Evolutionary conservation across 2,888 invertebrate genomes (phyloP).

Genomic region (Phorcus lineatus): DNA sequence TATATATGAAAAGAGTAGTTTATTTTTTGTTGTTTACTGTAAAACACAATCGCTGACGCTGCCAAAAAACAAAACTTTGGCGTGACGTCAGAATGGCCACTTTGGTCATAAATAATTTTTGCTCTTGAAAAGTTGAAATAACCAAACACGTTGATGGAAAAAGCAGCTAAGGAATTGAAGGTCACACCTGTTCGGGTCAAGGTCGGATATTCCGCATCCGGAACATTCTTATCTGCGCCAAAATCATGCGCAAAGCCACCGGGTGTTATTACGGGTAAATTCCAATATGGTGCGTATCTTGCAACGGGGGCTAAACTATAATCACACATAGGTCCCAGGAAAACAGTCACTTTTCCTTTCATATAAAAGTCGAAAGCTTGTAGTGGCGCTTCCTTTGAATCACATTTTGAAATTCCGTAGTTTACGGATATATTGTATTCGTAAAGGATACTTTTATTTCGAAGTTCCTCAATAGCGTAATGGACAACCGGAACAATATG

Average conservation of each 20-base stretch:
- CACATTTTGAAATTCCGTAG: conserved; percentile 49
- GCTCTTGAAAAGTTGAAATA: conserved; percentile 44
- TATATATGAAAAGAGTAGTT: conserved; percentile 25
- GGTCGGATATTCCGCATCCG: conserved; percentile 42
- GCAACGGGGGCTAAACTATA: conserved; percentile 87
- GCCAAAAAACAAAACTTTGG: conserved; percentile 85
- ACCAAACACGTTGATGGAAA: conserved; percentile 37
- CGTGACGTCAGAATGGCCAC: conserved; percentile 82
- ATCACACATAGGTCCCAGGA: conserved; percentile 68
- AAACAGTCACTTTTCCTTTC: conserved; percentile 44
- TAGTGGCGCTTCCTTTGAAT: conserved; percentile 47
- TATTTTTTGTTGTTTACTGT: conserved; percentile 74
- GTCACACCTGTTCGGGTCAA: conserved; percentile 61
- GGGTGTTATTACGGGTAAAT: conserved; percentile 88
- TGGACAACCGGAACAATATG: conserved; percentile 62
- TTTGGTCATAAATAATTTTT: conserved; percentile 85
- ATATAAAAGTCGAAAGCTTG: conserved; percentile 53
- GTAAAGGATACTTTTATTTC: neutral
- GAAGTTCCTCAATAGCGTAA: conserved; percentile 39
- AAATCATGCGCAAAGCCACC: conserved; percentile 65
- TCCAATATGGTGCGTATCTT: conserved; percentile 90
- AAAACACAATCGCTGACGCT: conserved; percentile 80
- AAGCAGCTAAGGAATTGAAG: conserved; percentile 47
- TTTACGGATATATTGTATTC: conserved; percentile 30
- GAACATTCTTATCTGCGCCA: conserved; percentile 40